Conservation (phyloP, 2,888 invertebrate species). For the Orchesella flavescens region DNA sequence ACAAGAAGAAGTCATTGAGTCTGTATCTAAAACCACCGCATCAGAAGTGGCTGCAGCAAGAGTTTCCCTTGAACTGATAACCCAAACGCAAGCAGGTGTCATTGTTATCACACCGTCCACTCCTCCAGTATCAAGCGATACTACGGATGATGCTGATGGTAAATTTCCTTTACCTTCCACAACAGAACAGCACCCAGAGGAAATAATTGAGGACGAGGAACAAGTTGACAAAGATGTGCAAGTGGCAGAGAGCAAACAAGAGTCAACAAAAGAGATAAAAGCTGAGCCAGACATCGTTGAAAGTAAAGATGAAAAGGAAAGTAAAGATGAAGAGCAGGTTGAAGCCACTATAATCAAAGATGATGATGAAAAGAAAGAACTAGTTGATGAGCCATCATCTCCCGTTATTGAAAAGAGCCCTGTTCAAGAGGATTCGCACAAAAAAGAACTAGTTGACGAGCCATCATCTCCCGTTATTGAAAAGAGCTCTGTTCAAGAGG, state of each 20-base stretch:
- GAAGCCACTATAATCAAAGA: slow-evolving; percentile 50
- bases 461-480: neutral
- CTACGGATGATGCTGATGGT: slow-evolving; percentile 32
- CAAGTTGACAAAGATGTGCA: slow-evolving; percentile 43
- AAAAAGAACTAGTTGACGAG: neutral
- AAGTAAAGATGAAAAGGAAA: slow-evolving; percentile 53
- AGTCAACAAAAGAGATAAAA: slow-evolving; percentile 12
- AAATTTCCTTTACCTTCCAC: slow-evolving; percentile 25
- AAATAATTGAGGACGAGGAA: slow-evolving; percentile 25
- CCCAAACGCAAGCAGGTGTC: slow-evolving; percentile 44
- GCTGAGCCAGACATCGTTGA: slow-evolving; percentile 38
- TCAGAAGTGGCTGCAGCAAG: neutral
- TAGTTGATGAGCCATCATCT: slow-evolving; percentile 41
- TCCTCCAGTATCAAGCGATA: slow-evolving; percentile 49
- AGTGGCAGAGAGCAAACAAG: slow-evolving; percentile 47
- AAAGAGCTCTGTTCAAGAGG: neutral
- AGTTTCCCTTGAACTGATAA: slow-evolving; percentile 1
- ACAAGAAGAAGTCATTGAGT: neutral
- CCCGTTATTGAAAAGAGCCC: slow-evolving; percentile 37
- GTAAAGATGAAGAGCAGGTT: slow-evolving; percentile 32
- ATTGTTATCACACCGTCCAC: slow-evolving; percentile 64
- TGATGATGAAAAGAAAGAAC: slow-evolving; percentile 56
- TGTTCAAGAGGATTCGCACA: slow-evolving; percentile 20
- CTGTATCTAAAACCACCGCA: neutral
- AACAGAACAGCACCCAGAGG: slow-evolving; percentile 1